Evolutionary conservation across 2,888 invertebrate genomes (phyloP), one percentile per base, ranked within the genome.

Genomic region (Cryptosula pallasiana): DNA sequence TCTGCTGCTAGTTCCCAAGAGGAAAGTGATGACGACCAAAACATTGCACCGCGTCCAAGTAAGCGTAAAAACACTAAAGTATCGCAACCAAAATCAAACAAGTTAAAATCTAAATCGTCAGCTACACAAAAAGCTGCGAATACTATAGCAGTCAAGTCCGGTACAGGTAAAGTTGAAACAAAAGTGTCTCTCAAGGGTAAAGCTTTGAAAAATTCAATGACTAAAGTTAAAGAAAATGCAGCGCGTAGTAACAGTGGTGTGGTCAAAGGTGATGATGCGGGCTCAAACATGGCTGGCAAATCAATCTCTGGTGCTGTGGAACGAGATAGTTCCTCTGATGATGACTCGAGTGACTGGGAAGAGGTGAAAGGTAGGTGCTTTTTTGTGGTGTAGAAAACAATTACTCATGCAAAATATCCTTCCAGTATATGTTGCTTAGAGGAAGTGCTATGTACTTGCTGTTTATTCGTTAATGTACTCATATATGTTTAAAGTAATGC

Each of bases 291-390:
- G 9, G 13, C 32, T 63, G 9, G 2, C 25, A 32, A 27, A 5
- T 29, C n/a, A n/a, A n/a, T n/a, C n/a, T n/a, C n/a, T n/a, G n/a
- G n/a, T n/a, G n/a, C n/a, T n/a, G n/a, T n/a, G n/a, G 63, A 63
- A 45, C 9, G 20, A 13, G 45, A 5, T 20, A 45, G 45, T n/a
- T 63, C 63, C 5, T 63, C 63, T 13, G 27, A 27, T 34, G 63
- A 63, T 32, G 63, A 63, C 32, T 27, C 9, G 16, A 32, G 2
- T 63, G 63, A 63, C 34, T 63, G 63, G 63, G 63, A 63, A 32
- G 63, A 63, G 32, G 63, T 63, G 20, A 27, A 63, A 63, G 63
- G 63, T 63, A 63, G 5, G n/a, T 13, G 16, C 9, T 45, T 45
- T n/a, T n/a, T n/a, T n/a, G n/a, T n/a, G n/a, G n/a, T n/a, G n/a